Evolutionary conservation across 64 coral and sea anemone genomes (phyloP).

Genomic region (Cladopsammia gracilis): DNA sequence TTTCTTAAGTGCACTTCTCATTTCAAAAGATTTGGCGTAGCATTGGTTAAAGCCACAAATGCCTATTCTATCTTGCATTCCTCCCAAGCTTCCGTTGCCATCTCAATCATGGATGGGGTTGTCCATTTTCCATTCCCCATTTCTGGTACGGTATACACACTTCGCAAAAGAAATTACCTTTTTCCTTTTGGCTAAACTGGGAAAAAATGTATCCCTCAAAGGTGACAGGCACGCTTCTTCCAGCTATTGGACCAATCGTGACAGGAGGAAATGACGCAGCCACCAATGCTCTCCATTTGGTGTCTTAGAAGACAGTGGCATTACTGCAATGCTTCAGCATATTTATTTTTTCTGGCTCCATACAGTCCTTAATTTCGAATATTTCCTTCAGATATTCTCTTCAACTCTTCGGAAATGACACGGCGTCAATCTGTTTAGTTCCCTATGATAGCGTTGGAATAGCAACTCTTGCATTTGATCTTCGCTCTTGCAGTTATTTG

Average conservation of each 20-base stretch:
- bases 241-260: constrained; percentile 1
- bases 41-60: constrained; percentile 63
- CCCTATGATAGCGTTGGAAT: constrained; percentile 22
- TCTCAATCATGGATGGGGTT: not conserved
- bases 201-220: constrained; percentile 25
- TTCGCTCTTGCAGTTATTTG: too few species aligned
- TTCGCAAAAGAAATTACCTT: constrained; percentile 23
- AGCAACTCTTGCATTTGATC: not conserved
- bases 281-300: constrained; percentile 23
- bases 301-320: not conserved
- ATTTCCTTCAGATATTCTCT: constrained; percentile 4
- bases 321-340: constrained; percentile 16
- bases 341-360: not conserved
- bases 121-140: constrained; percentile 47
- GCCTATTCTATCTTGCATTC: too few species aligned
- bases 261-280: constrained; percentile 49
- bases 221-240: constrained; percentile 14
- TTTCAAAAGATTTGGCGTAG: constrained; percentile 45
- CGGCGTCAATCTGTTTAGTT: constrained; percentile 1
- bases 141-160: constrained; percentile 45
- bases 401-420: constrained; percentile 33
- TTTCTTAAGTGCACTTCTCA: constrained; percentile 14
- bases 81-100: constrained; percentile 6
- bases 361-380: constrained; percentile 5
- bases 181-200: constrained; percentile 34